A percentile compares a stretch with the other conserved stretches of the same genome.
Evolutionary conservation across 2,113 vertebrate species (phyloP).

Genomic region (Willisornis vidua): DNA sequence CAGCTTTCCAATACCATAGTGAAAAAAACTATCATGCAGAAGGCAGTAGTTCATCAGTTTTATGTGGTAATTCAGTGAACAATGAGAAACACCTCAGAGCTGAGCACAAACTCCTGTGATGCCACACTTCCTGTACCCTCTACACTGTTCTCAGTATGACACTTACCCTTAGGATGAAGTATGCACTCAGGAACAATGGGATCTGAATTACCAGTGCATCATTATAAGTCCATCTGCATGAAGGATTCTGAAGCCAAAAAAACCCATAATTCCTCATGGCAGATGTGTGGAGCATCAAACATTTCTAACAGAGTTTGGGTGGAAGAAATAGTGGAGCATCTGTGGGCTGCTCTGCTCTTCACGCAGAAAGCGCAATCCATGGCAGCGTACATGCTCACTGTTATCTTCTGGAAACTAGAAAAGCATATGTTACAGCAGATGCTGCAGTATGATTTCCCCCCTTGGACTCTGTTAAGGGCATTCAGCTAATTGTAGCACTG

Average conservation of each 20-base stretch:
- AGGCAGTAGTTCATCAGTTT: background rate
- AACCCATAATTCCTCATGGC: conserved; percentile 18
- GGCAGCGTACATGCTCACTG: background rate
- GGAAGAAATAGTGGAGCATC: conserved; percentile 27
- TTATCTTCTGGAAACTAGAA: conserved; percentile 44
- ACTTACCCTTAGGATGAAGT: background rate
- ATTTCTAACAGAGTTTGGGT: background rate
- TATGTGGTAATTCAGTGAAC: background rate
- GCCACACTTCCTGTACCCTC: background rate
- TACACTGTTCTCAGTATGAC: background rate
- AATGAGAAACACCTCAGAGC: background rate
- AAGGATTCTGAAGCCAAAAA: background rate
- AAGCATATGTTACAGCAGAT: conserved; percentile 64
- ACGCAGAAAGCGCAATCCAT: background rate
- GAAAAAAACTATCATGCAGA: rapidly evolving
- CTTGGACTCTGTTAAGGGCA: conserved; percentile 44
- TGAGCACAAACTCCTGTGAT: background rate
- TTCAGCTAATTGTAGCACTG: conserved; percentile 20
- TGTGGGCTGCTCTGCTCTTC: background rate
- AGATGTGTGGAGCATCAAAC: background rate
- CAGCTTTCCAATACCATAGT: background rate
- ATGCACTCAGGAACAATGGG: background rate
- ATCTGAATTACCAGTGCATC: background rate
- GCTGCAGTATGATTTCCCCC: conserved; percentile 26
- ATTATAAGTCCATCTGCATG: background rate